Base-by-base conservation (phyloP, 2,113 vertebrate species). In the Scalopus aquaticus region DNA sequence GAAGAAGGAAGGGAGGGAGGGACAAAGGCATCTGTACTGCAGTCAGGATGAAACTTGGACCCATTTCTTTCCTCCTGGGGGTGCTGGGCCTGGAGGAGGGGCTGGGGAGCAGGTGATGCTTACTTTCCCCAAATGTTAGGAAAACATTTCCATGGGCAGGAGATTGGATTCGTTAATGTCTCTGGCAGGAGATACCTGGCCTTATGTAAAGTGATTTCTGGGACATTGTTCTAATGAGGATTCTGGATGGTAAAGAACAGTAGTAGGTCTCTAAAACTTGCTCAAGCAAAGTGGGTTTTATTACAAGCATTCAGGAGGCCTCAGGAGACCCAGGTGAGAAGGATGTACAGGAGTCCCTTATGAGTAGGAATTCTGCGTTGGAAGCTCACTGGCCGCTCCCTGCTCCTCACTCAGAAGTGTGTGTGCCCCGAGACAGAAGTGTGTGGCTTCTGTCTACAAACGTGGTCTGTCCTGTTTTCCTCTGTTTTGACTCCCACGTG, bases 351-450 rank as follows among this genome's bases (percentile, higher is more conserved):
- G 84, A 72, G 77, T 16, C 6, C 37, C 28, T 49, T 9, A 28
- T 35, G 22, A 60, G 7, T 5, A 24, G 12, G 46, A 26, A 32
- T 13, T 62, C 15, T 19, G 30, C 44, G 3, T 54, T 46, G 54
- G 54, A 2, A 3, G 49, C 20, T 17, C 8, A 12, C 46, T 4
- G 0, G 24, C 44, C 4, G 6, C 9, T 17, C 56, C 16, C 12
- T 51, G 19, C 0, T 6, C 5, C 0, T 56, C 11, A 83, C 70
- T 83, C 51, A 35, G n/a, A 30, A 51, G 39, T 10, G 15, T 30
- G 3, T 1, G 49, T 30, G 44, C 42, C 17, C 46, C 44, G 28
- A 28, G 20, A n/a, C n/a, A n/a, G n/a, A n/a, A n/a, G n/a, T n/a
- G n/a, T n/a, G 2, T 11, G 24, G 81, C 44, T 19, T 74, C 44